These are phyloP conservation scores for Illadopsis cleaveri DNA, from an alignment of 2,113 vertebrate genomes.

Conservation along the genomic window DNA sequence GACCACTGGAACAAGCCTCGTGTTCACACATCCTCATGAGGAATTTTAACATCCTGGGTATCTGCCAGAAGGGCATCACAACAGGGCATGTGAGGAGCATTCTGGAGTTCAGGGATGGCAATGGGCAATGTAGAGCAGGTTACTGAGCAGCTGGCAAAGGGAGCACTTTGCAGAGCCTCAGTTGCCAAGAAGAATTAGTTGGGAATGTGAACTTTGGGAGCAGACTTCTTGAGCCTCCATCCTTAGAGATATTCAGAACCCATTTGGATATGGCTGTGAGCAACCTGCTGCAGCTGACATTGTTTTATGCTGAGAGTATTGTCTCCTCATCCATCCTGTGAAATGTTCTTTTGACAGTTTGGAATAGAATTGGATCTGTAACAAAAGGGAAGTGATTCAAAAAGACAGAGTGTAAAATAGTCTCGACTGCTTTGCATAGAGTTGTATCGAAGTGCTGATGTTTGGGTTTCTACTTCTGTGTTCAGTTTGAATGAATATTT, in stretches of 20 bases:
- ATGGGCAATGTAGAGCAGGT: not conserved
- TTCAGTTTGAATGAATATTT: not conserved
- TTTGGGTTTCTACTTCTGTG: not conserved
- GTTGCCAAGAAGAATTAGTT: not conserved
- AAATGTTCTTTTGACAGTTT: not conserved
- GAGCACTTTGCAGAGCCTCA: not conserved
- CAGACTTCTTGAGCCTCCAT: not conserved
- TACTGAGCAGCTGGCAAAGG: not conserved
- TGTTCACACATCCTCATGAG: not conserved
- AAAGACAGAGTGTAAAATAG: not conserved
- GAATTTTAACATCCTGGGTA: not conserved
- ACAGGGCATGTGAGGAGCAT: not conserved
- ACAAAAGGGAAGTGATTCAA: not conserved
- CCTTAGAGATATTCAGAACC: not conserved
- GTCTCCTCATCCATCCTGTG: not conserved
- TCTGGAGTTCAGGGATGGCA: not conserved
- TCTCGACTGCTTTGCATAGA: fast-evolving
- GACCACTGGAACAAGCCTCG: not conserved
- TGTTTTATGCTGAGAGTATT: not conserved
- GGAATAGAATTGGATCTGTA: not conserved
- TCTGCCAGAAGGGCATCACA: not conserved
- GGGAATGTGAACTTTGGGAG: not conserved
- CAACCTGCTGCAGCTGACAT: not conserved
- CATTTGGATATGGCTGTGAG: not conserved
- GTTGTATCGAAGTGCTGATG: not conserved